Base-by-base conservation (phyloP, 2,888 invertebrate genomes). In the Tricholauxania praeusta region DNA sequence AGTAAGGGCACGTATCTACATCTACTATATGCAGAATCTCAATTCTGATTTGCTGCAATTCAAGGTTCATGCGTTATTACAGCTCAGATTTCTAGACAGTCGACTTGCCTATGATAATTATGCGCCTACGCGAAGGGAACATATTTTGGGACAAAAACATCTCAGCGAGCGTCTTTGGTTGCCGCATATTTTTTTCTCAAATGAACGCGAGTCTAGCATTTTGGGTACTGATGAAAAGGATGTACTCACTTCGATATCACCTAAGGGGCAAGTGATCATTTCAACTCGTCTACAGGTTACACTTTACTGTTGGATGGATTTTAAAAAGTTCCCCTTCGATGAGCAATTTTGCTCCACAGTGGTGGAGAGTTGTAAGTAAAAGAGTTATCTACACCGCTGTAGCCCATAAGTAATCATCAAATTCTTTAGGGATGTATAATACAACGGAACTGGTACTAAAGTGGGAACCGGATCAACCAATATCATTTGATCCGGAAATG, bases 281-380 rank as follows among this genome's bases (percentile, higher is more conserved):
- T 85, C 85, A 15, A 82, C 83, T 0, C 80, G 84, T 2, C 75
- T 84, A 39, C 82, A 84, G 60, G 84, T 84, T 8, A 81, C 84
- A 0, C 81, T 84, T 10, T 85, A 85, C 65, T 84, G 85, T 71
- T 84, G 82, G 80, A 84, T 84, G 84, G 82, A 84, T 74, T 84
- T 84, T 53, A 82, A 84, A 64, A 84, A 84, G 74, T 84, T 84
- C 39, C 84, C 84, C 6, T 84, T 84, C 64, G 84, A 84, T 77
- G 84, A 84, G 74, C 84, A 84, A 65, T 81, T 76, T 47, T 84
- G 84, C 71, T 80, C 82, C 0, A 83, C 84, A 0, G 73, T 84
- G 2, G 73, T 84, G 1, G 84, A 84, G 77, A 84, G 84, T 72
- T 84, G 84, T 84, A 81, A 79, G 85, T 77, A 39, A 39, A 39